A percentile compares a stretch with the other conserved stretches of the same genome.
phyloP scores from a whole-genome alignment of 2,797 vertebrate species.

The Arctocebus calabarensis region DNA sequence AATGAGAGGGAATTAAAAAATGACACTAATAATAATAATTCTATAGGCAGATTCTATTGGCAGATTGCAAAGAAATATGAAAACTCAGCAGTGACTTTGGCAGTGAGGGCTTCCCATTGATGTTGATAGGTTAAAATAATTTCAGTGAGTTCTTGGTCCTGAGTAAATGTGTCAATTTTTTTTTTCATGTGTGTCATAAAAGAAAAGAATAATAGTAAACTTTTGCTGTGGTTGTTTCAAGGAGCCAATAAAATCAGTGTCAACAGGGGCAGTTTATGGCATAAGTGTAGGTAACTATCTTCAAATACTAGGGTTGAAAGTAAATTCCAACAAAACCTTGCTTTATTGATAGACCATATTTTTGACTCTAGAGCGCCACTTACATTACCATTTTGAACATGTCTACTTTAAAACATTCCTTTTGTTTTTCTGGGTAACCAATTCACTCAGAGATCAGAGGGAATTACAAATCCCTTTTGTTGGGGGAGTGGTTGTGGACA shows the following conservation, averaged over 20 bases:
- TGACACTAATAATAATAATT: slow-evolving; percentile 35
- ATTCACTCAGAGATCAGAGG: not conserved
- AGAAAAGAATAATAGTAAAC: not conserved
- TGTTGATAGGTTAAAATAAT: slow-evolving; percentile 41
- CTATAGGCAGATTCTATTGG: no score
- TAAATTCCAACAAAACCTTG: not conserved
- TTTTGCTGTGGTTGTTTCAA: not conserved
- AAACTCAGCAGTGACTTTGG: not conserved
- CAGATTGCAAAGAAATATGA: slow-evolving; percentile 10
- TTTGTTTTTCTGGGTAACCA: not conserved
- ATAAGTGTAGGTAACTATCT: not conserved
- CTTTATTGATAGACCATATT: not conserved
- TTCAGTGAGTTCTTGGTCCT: not conserved
- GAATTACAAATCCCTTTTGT: not conserved
- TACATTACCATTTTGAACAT: not conserved
- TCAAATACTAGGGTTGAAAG: not conserved
- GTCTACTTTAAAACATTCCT: not conserved
- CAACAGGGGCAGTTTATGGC: not conserved
- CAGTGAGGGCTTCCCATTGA: not conserved
- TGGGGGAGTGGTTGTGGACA: no score
- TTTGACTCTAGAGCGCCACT: not conserved
- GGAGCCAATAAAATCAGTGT: not conserved
- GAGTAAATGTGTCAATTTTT: not conserved
- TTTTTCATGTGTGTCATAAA: not conserved
- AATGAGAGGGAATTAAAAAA: slow-evolving; percentile 32